Base-by-base conservation (phyloP, 1,140 invertebrate species). In the Neodiprion virginianus region DNA sequence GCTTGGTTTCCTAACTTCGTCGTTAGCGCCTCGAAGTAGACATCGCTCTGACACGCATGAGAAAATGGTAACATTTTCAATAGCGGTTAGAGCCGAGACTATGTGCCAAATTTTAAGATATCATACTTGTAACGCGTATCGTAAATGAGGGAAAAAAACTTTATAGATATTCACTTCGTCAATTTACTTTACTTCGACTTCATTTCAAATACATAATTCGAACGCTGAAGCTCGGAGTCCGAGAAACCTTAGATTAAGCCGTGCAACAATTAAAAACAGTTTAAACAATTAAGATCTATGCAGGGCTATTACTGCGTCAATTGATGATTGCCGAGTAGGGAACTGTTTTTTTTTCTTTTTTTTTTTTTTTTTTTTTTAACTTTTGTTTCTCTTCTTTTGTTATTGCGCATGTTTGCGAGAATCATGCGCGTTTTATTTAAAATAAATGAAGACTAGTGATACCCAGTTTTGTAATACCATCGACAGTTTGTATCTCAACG, bases 211-310 rank as follows among this genome's bases (percentile, higher is more conserved):
- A 21, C 17, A 21, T 21, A 75, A 21, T 50, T 67, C n/a, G 40
- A 10, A 48, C 11, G 23, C 3, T n/a, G 3, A 10, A 48, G 14
- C 47, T 72, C 71, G 9, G n/a, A 23, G 23, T 14, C 17, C 17
- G 23, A 12, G 70, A 17, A 65, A 65, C 11, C 23, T 73, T 10
- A 67, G 4, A 7, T 28, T 67, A 28, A 65, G 28, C 50, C 17
- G 21, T 48, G 10, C 21, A 21, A 68, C 65, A 67, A 71, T 48
- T 73, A 40, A 28, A 14, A 69, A 47, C 67, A 47, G 67, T 69
- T 69, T 69, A 61, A 73, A 40, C 72, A 73, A 67, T 73, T 65
- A 73, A 73, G 72, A 73, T 17, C 11, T 61, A 61, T 12, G 11
- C 11, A 17, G 40, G 65, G 21, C 72, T 67, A 73, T 73, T 66